Evolutionary conservation across 1,140 invertebrate genomes (phyloP).

Genomic region (Drosophila guanche): DNA sequence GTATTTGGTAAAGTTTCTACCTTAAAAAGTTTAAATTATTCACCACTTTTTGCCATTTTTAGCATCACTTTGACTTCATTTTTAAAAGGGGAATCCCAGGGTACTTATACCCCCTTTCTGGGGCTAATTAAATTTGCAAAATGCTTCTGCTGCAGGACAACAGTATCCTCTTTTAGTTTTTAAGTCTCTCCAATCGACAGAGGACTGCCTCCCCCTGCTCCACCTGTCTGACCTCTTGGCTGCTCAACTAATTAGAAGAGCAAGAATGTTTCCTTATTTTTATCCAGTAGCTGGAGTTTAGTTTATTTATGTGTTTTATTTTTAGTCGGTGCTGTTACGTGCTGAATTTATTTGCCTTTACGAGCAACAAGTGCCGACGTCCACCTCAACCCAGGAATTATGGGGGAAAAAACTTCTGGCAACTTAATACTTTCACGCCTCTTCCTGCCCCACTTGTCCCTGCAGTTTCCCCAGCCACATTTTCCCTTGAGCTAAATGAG

Average conservation of each 20-base stretch:
- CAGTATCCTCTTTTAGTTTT: conserved; percentile 53
- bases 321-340: conserved; percentile 1
- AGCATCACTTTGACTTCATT: neutral
- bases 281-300: conserved; percentile 13
- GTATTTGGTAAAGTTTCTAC: conserved; percentile 10
- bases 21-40: conserved; percentile 3
- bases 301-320: conserved; percentile 1
- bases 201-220: conserved; percentile 2
- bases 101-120: neutral
- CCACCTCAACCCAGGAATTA: conserved; percentile 20
- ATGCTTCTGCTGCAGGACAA: conserved; percentile 33
- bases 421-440: conserved; percentile 43
- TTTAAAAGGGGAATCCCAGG: too few relatives aligned
- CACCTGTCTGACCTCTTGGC: conserved; percentile 33
- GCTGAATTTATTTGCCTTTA: conserved; percentile 34
- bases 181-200: conserved; percentile 16
- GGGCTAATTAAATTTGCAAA: conserved; percentile 62
- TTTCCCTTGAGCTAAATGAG: neutral
- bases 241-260: conserved; percentile 49
- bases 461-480: conserved; percentile 11
- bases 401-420: conserved; percentile 5
- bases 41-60: neutral
- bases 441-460: conserved; percentile 14
- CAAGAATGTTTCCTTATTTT: conserved; percentile 36
- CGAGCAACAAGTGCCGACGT: conserved; percentile 39